These are phyloP conservation scores for Prunella himalayana DNA, from an alignment of 2,113 vertebrate species.

Conservation along the genomic window DNA sequence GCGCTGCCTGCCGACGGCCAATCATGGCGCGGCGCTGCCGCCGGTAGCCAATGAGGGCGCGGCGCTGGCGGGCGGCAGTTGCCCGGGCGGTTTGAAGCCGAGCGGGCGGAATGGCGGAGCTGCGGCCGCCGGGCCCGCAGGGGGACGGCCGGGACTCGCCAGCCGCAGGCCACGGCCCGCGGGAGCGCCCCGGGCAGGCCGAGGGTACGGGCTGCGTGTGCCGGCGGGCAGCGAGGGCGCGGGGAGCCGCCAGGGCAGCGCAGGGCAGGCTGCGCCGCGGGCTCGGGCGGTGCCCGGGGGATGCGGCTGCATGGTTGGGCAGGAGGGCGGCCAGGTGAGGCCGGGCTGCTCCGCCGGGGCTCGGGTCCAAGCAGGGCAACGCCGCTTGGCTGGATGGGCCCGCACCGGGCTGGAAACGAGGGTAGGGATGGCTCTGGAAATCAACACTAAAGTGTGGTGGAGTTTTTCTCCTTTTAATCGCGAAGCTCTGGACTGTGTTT, in stretches of 20 bases:
- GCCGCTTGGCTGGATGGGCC: not conserved
- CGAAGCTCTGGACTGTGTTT: not conserved
- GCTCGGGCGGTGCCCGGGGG: not conserved
- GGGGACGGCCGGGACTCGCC: not conserved
- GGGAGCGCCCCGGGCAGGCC: not conserved
- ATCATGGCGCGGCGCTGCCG: not conserved
- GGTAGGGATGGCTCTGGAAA: not conserved
- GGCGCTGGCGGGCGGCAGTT: too few relatives aligned
- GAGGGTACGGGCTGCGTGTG: not conserved
- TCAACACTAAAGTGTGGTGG: not conserved
- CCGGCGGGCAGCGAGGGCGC: not conserved
- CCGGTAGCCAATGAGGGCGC: not conserved
- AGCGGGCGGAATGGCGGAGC: not conserved
- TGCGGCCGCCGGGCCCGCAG: not conserved
- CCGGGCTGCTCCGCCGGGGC: not conserved
- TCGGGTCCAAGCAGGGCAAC: not conserved
- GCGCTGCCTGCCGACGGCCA: not conserved
- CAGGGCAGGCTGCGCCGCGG: too few relatives aligned
- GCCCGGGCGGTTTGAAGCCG: not conserved
- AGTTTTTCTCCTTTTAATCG: rapidly evolving
- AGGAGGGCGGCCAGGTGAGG: rapidly evolving
- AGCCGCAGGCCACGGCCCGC: not conserved
- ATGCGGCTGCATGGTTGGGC: rapidly evolving
- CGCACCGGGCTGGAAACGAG: not conserved
- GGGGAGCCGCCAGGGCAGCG: not conserved